Evolutionary conservation across 1,140 invertebrate genomes (phyloP).

Genomic region (Pogonomyrmex barbatus): DNA sequence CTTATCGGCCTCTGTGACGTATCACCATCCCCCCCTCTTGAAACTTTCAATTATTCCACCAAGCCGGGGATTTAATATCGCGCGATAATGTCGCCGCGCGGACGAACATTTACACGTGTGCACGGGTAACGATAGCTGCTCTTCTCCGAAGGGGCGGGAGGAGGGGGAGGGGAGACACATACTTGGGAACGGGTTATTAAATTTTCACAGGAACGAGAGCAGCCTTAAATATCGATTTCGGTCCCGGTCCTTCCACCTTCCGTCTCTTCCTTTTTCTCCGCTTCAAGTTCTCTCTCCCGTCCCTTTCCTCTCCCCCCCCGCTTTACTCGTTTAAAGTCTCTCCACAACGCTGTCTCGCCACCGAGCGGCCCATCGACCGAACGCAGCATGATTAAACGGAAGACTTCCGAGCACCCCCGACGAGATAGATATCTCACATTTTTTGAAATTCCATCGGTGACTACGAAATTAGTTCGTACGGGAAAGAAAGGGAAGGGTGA

Average conservation of each 20-base stretch:
- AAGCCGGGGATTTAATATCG: constrained; percentile 82
- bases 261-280: constrained; percentile 47
- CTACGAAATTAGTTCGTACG: constrained; percentile 71
- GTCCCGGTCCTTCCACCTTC: constrained; percentile 59
- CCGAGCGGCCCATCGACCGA: constrained; percentile 53
- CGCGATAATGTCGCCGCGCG: constrained; percentile 71
- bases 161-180: constrained; percentile 62
- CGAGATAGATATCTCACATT: constrained; percentile 67
- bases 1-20: constrained; percentile 46
- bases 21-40: constrained; percentile 35
- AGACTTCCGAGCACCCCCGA: not conserved
- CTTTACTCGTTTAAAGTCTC: constrained; percentile 45
- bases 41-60: constrained; percentile 83
- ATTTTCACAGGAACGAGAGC: constrained; percentile 81
- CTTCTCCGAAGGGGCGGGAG: constrained; percentile 55
- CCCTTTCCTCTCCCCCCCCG: not conserved
- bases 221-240: constrained; percentile 82
- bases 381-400: constrained; percentile 62
- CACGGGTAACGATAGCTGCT: constrained; percentile 72
- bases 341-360: constrained; percentile 59
- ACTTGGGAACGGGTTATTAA: constrained; percentile 82
- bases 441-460: constrained; percentile 64
- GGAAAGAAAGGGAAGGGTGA: not conserved
- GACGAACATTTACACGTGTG: constrained; percentile 80
- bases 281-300: constrained; percentile 19